Conservation (phyloP, 2,797 vertebrate species). For the Chloroceryle inda region DNA sequence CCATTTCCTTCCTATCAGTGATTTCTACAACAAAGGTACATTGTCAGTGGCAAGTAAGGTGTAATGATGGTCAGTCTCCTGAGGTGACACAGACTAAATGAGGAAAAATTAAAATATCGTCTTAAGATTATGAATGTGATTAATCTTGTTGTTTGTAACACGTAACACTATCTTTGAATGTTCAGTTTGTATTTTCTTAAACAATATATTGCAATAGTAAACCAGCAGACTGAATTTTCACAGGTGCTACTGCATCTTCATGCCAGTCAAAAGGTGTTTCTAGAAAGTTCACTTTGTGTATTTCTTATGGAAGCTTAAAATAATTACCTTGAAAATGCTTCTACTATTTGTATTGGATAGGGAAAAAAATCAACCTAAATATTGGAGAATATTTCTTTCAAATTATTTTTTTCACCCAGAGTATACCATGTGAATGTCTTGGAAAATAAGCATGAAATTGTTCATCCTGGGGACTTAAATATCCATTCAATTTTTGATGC, state of each 20-base stretch:
- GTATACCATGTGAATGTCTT: not conserved
- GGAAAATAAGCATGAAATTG: not conserved
- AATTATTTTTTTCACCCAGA: not conserved
- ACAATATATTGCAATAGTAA: not conserved
- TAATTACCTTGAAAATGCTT: not conserved
- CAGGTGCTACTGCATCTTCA: not conserved
- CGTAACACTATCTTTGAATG: not conserved
- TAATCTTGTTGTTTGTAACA: not conserved
- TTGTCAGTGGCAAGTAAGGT: not conserved
- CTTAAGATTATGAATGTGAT: not conserved
- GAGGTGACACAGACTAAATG: not conserved
- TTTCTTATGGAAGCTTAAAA: not conserved
- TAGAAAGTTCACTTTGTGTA: not conserved
- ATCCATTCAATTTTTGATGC: not conserved
- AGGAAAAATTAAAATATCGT: not conserved
- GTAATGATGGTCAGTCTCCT: not conserved
- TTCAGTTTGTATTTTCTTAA: not conserved
- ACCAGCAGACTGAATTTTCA: not conserved
- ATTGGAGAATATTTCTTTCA: not conserved
- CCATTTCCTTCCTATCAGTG: not conserved
- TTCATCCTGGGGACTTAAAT: not conserved
- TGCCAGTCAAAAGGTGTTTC: not conserved
- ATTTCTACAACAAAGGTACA: not conserved
- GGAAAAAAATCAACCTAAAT: not conserved
- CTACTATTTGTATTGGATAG: not conserved